A percentile compares a stretch with the other conserved stretches of the same genome.
Conservation (phyloP, 2,113 vertebrate species). For the Oryzias celebensis region DNA sequence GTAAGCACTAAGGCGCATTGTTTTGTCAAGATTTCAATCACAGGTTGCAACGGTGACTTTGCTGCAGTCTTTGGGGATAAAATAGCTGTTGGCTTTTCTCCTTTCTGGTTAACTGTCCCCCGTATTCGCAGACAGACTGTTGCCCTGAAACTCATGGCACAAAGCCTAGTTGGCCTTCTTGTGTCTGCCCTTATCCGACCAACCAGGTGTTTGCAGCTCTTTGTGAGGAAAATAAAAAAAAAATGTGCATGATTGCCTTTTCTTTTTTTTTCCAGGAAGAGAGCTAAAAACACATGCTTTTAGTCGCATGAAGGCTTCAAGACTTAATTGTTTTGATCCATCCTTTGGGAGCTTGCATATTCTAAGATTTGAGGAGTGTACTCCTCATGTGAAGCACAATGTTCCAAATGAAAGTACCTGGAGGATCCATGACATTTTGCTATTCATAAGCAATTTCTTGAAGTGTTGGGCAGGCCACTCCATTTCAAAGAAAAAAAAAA, state of each 20-base stretch:
- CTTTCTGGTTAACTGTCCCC: constrained; percentile 36
- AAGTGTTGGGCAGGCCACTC: constrained; percentile 47
- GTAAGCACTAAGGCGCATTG: constrained; percentile 44
- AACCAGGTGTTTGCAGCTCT: constrained; percentile 50
- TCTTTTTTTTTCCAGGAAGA: constrained; percentile 15
- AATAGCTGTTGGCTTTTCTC: constrained; percentile 25
- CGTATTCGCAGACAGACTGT: constrained; percentile 43
- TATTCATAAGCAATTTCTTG: constrained; percentile 61
- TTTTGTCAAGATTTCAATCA: constrained; percentile 53
- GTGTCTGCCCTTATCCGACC: constrained; percentile 58
- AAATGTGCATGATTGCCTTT: constrained; percentile 18
- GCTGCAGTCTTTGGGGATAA: constrained; percentile 42
- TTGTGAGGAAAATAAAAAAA: constrained; percentile 20
- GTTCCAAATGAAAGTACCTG: constrained; percentile 47
- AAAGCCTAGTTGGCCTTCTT: constrained; percentile 55
- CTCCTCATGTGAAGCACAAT: constrained; percentile 34
- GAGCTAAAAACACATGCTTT: constrained; percentile 7
- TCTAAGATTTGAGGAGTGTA: constrained; percentile 43
- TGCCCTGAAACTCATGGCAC: constrained; percentile 47
- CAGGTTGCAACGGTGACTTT: constrained; percentile 33
- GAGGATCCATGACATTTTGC: constrained; percentile 44
- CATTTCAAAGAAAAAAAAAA: constrained; percentile 58
- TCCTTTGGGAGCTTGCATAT: constrained; percentile 36
- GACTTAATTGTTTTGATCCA: constrained; percentile 20
- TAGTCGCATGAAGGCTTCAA: constrained; percentile 10